phyloP scores from a whole-genome alignment of 2,888 invertebrate species.

The Tineola bisselliella region DNA sequence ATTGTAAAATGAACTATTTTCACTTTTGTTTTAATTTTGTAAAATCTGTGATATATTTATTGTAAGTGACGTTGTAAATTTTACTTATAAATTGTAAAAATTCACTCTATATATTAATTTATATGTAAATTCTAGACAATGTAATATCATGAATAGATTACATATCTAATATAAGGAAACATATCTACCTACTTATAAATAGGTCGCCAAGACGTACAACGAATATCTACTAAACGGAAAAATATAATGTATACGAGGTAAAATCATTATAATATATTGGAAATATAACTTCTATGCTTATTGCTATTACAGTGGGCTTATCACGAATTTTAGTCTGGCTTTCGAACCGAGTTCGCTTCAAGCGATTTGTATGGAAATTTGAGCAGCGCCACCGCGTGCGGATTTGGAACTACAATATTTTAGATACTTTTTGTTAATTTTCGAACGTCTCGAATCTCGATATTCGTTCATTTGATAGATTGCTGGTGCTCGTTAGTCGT shows the following conservation, averaged over 20 bases:
- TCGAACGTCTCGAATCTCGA: too few relatives aligned
- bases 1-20: not conserved
- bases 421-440: too few relatives aligned
- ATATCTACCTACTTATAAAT: not conserved
- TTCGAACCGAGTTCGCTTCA: too few relatives aligned
- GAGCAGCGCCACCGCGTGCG: too few relatives aligned
- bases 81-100: constrained; percentile 19
- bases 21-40: constrained; percentile 33
- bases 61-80: constrained; percentile 58
- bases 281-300: not conserved
- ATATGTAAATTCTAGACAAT: not conserved
- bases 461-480: too few relatives aligned
- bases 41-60: constrained; percentile 69
- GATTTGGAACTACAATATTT: too few relatives aligned
- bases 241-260: constrained; percentile 54
- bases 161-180: constrained; percentile 7
- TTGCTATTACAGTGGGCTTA: too few relatives aligned
- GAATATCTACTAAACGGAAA: not conserved
- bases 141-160: not conserved
- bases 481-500: too few relatives aligned
- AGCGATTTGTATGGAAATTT: too few relatives aligned
- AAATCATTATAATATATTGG: not conserved
- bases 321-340: too few relatives aligned
- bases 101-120: constrained; percentile 24
- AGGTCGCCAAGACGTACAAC: not conserved